These are phyloP conservation scores for Tenrec ecaudatus DNA, from an alignment of 2,113 vertebrate genomes.

Conservation along the genomic window DNA sequence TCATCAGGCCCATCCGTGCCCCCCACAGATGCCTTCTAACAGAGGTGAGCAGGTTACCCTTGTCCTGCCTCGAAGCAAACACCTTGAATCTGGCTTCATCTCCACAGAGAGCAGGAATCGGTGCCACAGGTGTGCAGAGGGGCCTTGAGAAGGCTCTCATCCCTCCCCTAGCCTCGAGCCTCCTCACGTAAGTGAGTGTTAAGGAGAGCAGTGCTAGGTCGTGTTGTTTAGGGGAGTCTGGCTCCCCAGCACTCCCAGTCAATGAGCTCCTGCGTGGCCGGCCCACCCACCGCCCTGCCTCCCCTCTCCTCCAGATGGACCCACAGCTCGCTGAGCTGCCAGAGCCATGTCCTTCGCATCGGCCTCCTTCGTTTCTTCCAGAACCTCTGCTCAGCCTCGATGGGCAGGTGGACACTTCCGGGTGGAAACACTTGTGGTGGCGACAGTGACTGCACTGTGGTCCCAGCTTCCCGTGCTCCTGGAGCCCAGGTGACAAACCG, in stretches of 20 bases:
- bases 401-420: background rate
- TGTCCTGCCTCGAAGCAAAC: background rate
- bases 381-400: constrained; percentile 85
- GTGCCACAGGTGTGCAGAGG: background rate
- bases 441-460: accelerated
- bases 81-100: background rate
- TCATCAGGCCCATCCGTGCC: background rate
- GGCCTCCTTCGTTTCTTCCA: constrained; percentile 88
- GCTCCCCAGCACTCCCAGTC: no score
- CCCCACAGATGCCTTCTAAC: background rate
- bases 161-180: no score
- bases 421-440: constrained; percentile 83
- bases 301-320: constrained; percentile 92
- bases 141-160: no score
- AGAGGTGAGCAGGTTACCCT: background rate
- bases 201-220: no score
- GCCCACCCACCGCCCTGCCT: accelerated
- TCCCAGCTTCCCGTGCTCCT: background rate
- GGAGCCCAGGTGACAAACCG: background rate
- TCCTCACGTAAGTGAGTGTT: background rate
- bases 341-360: constrained; percentile 86
- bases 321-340: constrained; percentile 93
- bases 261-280: no score
- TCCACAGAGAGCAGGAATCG: background rate
- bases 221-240: background rate